These are phyloP conservation scores for Hyles euphorbiae DNA, from an alignment of 1,140 invertebrate genomes.

Conservation along the genomic window DNA sequence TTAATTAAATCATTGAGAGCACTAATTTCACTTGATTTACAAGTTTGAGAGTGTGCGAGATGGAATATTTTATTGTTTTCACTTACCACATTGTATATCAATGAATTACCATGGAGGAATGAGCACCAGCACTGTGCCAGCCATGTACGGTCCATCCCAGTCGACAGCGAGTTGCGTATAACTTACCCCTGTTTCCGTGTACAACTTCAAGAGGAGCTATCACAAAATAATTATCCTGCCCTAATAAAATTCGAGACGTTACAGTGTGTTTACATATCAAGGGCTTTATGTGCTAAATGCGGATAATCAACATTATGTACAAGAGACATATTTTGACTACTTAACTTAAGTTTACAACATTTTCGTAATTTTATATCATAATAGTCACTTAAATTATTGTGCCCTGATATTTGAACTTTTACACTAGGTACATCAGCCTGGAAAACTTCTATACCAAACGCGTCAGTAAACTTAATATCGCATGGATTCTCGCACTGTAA, in stretches of 20 bases:
- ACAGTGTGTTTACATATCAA: background rate
- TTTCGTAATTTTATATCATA: background rate
- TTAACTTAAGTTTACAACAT: background rate
- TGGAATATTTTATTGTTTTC: background rate
- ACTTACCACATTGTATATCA: too few species aligned
- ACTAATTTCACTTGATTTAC: background rate
- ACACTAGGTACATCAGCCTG: background rate
- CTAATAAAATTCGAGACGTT: background rate
- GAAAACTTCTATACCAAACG: background rate
- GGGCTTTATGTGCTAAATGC: background rate
- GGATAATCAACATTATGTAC: background rate
- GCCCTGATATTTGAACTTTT: background rate
- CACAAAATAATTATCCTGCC: conserved; percentile 1
- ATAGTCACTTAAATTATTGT: background rate
- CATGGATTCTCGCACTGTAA: background rate
- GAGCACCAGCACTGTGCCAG: background rate
- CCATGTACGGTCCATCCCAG: conserved; percentile 3
- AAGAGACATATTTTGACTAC: background rate
- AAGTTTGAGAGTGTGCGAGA: background rate
- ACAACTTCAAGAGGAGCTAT: background rate
- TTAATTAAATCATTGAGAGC: background rate
- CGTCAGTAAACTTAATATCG: conserved; percentile 6
- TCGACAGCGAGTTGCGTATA: background rate
- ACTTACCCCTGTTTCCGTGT: background rate
- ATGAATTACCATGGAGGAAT: background rate